Conservation (phyloP, 2,888 invertebrate species). For the Antitype chi region DNA sequence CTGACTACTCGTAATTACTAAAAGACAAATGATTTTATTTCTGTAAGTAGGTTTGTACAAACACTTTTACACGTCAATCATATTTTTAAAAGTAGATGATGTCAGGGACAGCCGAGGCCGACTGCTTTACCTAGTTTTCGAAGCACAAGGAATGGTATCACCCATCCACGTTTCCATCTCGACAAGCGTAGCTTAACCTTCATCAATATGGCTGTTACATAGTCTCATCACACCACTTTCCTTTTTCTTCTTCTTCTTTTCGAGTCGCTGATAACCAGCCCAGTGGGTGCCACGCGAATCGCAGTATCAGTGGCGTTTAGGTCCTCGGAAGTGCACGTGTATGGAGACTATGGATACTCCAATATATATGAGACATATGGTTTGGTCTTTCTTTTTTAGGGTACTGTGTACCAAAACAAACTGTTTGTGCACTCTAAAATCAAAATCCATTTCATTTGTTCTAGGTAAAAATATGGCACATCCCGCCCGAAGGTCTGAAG, state of each 20-base stretch:
- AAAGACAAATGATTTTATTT: neutral
- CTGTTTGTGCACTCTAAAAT: neutral
- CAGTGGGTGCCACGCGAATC: too few species aligned
- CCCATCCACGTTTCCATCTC: neutral
- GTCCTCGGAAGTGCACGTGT: too few species aligned
- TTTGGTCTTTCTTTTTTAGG: neutral
- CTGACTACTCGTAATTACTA: neutral
- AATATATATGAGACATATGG: too few species aligned
- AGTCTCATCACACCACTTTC: too few species aligned
- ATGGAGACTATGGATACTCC: too few species aligned
- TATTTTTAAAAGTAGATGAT: too few species aligned
- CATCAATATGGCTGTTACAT: neutral
- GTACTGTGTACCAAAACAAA: neutral
- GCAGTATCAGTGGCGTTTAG: too few species aligned
- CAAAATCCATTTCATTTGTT: conserved; percentile 1
- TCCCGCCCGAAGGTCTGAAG: conserved; percentile 95
- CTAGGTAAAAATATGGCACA: conserved; percentile 97
- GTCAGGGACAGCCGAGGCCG: too few species aligned
- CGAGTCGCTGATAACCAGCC: too few species aligned
- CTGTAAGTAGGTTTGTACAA: neutral
- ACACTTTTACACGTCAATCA: too few species aligned
- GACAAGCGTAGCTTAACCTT: neutral
- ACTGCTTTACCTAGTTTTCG: neutral
- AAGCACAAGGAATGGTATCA: neutral
- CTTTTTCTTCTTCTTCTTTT: too few species aligned